These are phyloP conservation scores for Antennarius striatus DNA, from an alignment of 2,113 vertebrate species.

Conservation along the genomic window DNA sequence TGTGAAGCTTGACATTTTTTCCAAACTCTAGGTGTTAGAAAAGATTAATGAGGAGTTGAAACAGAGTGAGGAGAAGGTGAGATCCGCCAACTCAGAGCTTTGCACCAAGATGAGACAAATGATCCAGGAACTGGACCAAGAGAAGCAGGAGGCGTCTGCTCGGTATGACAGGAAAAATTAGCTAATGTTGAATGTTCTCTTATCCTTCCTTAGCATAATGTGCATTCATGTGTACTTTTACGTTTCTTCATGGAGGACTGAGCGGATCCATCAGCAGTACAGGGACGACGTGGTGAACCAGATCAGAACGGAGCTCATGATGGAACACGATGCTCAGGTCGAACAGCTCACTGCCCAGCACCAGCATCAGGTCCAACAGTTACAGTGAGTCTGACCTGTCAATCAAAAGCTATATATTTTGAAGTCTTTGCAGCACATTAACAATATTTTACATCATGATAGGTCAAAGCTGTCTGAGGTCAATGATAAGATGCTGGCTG, in stretches of 20 bases:
- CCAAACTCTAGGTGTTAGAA: conserved; percentile 71
- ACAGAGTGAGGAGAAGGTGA: conserved; percentile 87
- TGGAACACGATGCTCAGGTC: conserved; percentile 79
- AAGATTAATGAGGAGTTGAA: conserved; percentile 82
- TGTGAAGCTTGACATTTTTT: background rate
- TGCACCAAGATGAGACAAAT: conserved; percentile 96
- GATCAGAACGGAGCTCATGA: conserved; percentile 81
- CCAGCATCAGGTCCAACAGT: conserved; percentile 76
- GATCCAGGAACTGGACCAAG: conserved; percentile 92
- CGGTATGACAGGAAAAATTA: conserved; percentile 71
- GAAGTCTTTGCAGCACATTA: background rate
- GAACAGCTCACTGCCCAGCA: conserved; percentile 80
- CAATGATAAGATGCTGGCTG: conserved; percentile 82
- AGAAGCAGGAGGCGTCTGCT: conserved; percentile 89
- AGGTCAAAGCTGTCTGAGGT: conserved; percentile 84
- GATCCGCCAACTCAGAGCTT: conserved; percentile 86
- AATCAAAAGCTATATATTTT: background rate
- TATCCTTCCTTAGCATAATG: too few species aligned
- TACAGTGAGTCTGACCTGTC: conserved; percentile 80
- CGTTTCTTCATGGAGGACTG: conserved; percentile 77
- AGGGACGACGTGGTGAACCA: conserved; percentile 88
- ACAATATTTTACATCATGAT: conserved; percentile 3
- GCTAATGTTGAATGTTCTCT: too few species aligned
- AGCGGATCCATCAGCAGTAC: conserved; percentile 89
- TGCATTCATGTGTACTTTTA: background rate